A percentile compares a stretch with the other conserved stretches of the same genome.
phyloP scores from a whole-genome alignment of 1,140 invertebrate species.

The Oscheius sp. region DNA sequence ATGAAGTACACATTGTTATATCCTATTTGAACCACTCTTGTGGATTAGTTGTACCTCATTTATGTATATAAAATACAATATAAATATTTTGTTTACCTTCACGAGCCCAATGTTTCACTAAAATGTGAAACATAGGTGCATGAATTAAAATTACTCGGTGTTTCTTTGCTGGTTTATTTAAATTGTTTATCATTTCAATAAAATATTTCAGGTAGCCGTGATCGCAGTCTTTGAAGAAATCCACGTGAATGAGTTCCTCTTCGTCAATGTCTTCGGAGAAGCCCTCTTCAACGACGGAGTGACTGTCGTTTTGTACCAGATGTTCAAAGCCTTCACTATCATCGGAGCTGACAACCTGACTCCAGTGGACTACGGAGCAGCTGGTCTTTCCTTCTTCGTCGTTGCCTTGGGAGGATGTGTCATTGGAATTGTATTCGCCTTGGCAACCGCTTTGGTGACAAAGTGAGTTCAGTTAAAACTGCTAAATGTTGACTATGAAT shows the following conservation, averaged over 20 bases:
- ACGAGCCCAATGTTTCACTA: too few species aligned
- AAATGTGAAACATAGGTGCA: too few species aligned
- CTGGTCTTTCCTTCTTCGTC: slow-evolving; percentile 84
- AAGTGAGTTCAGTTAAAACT: slow-evolving; percentile 39
- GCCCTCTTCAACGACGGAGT: slow-evolving; percentile 94
- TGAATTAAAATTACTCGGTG: too few species aligned
- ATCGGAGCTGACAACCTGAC: slow-evolving; percentile 55
- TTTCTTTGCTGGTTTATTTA: too few species aligned
- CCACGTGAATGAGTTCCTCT: slow-evolving; percentile 81
- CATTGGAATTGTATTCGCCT: slow-evolving; percentile 90
- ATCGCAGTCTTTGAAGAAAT: slow-evolving; percentile 77
- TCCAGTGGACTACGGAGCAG: slow-evolving; percentile 71
- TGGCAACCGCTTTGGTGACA: slow-evolving; percentile 74
- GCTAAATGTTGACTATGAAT: too few species aligned
- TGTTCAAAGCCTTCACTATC: slow-evolving; percentile 80
- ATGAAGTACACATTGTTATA: too few species aligned
- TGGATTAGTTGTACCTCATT: too few species aligned
- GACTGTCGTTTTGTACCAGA: slow-evolving; percentile 89
- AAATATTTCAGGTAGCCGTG: slow-evolving; percentile 75
- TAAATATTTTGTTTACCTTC: too few species aligned
- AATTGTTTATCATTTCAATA: too few species aligned
- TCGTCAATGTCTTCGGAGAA: slow-evolving; percentile 98
- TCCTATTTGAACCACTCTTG: too few species aligned
- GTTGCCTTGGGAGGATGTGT: slow-evolving; percentile 86
- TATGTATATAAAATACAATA: too few species aligned